Evolutionary conservation across 2,797 vertebrate species (phyloP), one percentile per base, ranked within the genome.

Genomic region (Tadarida brasiliensis): DNA sequence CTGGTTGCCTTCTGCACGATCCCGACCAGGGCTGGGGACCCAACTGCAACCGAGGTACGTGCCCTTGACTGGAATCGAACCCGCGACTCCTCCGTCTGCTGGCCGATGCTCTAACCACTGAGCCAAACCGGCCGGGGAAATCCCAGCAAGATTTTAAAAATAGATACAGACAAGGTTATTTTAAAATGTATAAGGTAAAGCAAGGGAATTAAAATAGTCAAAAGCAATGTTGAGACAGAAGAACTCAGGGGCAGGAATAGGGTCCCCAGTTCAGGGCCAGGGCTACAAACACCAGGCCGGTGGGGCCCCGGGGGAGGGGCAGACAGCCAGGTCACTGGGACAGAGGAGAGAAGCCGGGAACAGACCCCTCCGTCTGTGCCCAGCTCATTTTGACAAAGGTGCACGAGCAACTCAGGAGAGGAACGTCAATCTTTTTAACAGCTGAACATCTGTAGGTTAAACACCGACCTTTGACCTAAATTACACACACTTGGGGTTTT

Each of bases 391-490:
- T 22, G 68, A 49, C 14, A 1, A 19, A 74, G 39, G 5, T 24
- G 3, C 39, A 1, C 5, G n/a, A n/a, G 30, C 70, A 33, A 7
- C 2, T 33, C 15, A 3, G 7, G 22, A 22, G 39, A 61, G 39
- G 56, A 8, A 17, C 0, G 39, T 9, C 33, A 1, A 6, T 4
- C 56, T 56, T 56, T 56, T 56, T 20, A 10, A 7, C 57, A 16
- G 10, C 1, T 1, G 47, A 14, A 4, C 26, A 11, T 4, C 57
- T 30, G 4, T 1, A 10, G 1, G 5, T 12, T 3, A 35, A 4
- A 20, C 6, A 6, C 0, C 0, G 59, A 39, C 20, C 73, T 39
- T 54, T 12, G n/a, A 33, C 35, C 22, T 26, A 20, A 35, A 20
- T 7, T 3, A 57, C 51, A 15, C 0, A 9, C n/a, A 70, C 10